phyloP scores from a whole-genome alignment of 2,888 invertebrate genomes.

The Hirtodrosophila confusa region DNA sequence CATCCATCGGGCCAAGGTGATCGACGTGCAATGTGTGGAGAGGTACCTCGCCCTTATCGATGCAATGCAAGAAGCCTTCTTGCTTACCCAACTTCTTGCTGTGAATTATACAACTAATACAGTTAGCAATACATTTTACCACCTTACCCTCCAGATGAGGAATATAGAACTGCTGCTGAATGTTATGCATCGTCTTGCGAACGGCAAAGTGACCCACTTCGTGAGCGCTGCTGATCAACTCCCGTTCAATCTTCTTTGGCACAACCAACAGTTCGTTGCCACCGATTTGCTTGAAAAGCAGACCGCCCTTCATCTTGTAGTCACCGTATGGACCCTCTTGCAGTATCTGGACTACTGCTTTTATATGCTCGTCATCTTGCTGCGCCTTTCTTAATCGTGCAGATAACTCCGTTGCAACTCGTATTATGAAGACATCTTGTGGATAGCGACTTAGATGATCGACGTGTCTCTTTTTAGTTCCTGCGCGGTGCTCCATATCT shows the following conservation, averaged over 20 bases:
- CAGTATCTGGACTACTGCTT: background rate
- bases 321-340: background rate
- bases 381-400: too few species aligned
- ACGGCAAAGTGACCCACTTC: background rate
- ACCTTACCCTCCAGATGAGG: too few species aligned
- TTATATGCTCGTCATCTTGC: too few species aligned
- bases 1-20: conserved; percentile 23
- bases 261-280: conserved; percentile 6
- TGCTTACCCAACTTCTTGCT: conserved; percentile 67
- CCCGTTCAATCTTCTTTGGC: background rate
- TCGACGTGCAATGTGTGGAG: conserved; percentile 31
- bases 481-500: background rate
- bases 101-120: conserved; percentile 29
- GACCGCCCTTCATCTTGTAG: conserved; percentile 1
- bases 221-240: background rate
- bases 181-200: conserved; percentile 1
- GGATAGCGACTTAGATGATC: too few species aligned
- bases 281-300: background rate
- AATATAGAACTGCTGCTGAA: conserved; percentile 5
- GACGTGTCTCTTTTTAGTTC: background rate
- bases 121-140: background rate
- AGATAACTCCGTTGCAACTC: too few species aligned
- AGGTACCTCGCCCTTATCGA: conserved; percentile 70
- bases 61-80: conserved; percentile 70
- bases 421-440: too few species aligned